Percentiles rank a stretch among this genome's conserved stretches.
Evolutionary conservation across 1,140 invertebrate genomes (phyloP).

Genomic region (Drosophila kohkoa): DNA sequence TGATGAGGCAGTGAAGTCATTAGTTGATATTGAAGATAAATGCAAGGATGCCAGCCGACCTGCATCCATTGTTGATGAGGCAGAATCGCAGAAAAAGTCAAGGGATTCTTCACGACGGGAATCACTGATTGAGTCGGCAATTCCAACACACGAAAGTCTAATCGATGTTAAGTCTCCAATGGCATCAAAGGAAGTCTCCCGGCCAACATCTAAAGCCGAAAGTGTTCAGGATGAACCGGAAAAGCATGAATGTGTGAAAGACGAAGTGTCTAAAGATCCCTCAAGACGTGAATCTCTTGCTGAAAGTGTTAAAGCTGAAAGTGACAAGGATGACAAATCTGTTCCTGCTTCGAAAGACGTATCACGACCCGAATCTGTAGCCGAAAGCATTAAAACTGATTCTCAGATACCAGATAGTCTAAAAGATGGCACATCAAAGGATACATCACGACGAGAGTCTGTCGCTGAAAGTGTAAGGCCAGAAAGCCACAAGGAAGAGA

Average conservation of each 20-base stretch:
- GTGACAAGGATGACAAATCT: conserved; percentile 48
- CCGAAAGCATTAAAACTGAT: conserved; percentile 24
- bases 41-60: conserved; percentile 45
- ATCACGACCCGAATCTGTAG: conserved; percentile 28
- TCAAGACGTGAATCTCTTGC: conserved; percentile 21
- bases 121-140: conserved; percentile 24
- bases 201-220: conserved; percentile 6
- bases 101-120: conserved; percentile 26
- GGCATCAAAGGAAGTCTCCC: conserved; percentile 21
- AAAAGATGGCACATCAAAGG: conserved; percentile 23
- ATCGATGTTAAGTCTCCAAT: conserved; percentile 40
- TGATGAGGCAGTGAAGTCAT: background rate
- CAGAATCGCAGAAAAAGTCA: conserved; percentile 14
- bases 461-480: conserved; percentile 26
- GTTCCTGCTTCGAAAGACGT: conserved; percentile 24
- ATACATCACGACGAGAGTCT: conserved; percentile 29
- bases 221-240: conserved; percentile 15
- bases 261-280: conserved; percentile 25
- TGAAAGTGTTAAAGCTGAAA: conserved; percentile 14
- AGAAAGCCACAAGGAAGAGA: conserved; percentile 19
- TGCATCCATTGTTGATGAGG: conserved; percentile 32
- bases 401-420: conserved; percentile 14
- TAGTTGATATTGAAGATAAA: conserved; percentile 23
- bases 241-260: conserved; percentile 9
- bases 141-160: conserved; percentile 5